Base-by-base conservation (phyloP, 2,888 invertebrate genomes). In the Nephrocerus scutellatus region DNA sequence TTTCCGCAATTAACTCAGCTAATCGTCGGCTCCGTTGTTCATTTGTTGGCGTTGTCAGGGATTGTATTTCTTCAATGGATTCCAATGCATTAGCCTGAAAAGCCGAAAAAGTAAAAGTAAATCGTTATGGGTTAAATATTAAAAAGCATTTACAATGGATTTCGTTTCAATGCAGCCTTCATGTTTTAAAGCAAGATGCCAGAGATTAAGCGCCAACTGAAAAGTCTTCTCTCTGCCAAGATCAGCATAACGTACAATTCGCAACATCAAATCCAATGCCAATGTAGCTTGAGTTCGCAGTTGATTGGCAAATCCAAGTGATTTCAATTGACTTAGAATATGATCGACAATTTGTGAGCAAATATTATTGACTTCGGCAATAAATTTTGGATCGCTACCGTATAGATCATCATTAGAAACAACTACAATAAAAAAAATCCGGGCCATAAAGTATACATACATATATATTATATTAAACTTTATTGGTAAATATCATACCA, bases 351-450 rank as follows among this genome's bases (percentile, higher is more conserved):
- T 72, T 48, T 83, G 78, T 0, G 79, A 76, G 46, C 83, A 81
- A 60, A 88, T 79, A 57, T 77, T 79, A 55, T 87, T 81, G 2
- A 93, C 73, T 65, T 88, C 87, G 3, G 72, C 70, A 33, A 92
- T 71, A 62, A 90, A 95, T 66, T 90, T 88, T 10, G 80, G 76
- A 69, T 93, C 92, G 9, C 82, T 80, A 6, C 93, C 93, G 61
- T 95, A 96, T 25, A 96, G 70, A 40, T 82, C 76, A 66, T 96
- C 93, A 62, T 96, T 96, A 4, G 93, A 91, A 57, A 93, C 83
- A 44, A 95, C 90, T 81, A 22, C 10, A 22, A 35, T 37, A 34
- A 29, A 16, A 28, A 41, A 21, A 20, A 15, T 14, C 4, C 41
- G 39, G 37, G 44, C 7, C 6, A 12, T 26, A 6, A 18, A 24